phyloP scores from a whole-genome alignment of 64 coral and sea anemone genomes.

The Stichodactyla helianthus region DNA sequence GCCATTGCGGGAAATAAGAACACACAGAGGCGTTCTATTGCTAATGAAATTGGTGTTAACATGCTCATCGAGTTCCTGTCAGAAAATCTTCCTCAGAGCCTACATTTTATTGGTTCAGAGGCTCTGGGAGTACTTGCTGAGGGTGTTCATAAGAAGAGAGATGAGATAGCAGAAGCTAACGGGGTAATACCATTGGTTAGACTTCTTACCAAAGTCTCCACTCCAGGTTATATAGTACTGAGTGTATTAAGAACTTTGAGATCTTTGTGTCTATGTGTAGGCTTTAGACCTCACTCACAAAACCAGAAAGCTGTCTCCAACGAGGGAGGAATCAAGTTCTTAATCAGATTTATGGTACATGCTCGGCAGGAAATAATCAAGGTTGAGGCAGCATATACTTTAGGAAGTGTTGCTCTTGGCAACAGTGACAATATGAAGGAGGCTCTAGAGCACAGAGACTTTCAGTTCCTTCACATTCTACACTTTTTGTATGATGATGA shows the following conservation, averaged over 20 bases:
- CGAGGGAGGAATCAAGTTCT: slow-evolving; percentile 70
- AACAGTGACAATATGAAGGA: slow-evolving; percentile 81
- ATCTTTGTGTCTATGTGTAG: slow-evolving; percentile 72
- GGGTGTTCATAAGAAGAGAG: slow-evolving; percentile 82
- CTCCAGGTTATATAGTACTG: slow-evolving; percentile 71
- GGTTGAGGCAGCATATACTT: slow-evolving; percentile 85
- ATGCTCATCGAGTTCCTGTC: slow-evolving; percentile 89
- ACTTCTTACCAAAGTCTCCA: slow-evolving; percentile 65
- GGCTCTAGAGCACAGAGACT: slow-evolving; percentile 71
- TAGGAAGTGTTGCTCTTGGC: slow-evolving; percentile 79
- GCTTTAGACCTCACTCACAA: slow-evolving; percentile 75
- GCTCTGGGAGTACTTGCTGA: slow-evolving; percentile 83
- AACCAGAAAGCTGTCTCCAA: slow-evolving; percentile 64
- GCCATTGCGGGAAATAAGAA: slow-evolving; percentile 91
- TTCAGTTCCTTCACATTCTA: slow-evolving; percentile 75
- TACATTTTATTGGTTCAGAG: slow-evolving; percentile 97
- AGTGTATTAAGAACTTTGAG: slow-evolving; percentile 84
- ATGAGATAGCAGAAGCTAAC: slow-evolving; percentile 79
- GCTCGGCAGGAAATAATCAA: slow-evolving; percentile 79
- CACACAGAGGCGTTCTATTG: slow-evolving; percentile 62
- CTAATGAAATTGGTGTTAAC: slow-evolving; percentile 83
- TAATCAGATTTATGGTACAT: slow-evolving; percentile 83
- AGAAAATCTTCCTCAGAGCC: slow-evolving; percentile 69
- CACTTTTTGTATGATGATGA: slow-evolving; percentile 69
- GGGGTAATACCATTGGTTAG: slow-evolving; percentile 85